Evolutionary conservation across 1,140 invertebrate genomes (phyloP), one percentile per base, ranked within the genome.

Genomic region (Pinna nobilis): DNA sequence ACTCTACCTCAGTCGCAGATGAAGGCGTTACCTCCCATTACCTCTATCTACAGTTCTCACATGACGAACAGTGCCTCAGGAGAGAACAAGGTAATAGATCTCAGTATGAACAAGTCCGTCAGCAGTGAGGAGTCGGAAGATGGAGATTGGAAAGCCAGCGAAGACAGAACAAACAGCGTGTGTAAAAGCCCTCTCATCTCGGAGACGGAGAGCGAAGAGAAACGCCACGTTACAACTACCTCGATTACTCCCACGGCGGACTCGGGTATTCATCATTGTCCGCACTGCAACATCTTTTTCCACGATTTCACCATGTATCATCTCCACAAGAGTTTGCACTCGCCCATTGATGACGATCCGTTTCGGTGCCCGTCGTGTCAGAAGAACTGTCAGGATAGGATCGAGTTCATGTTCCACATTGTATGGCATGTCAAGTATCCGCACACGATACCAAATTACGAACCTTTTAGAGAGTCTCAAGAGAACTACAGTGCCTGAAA

Each of bases 371-470:
- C 85, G 20, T 84, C 82, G 5, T 87, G 85, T 76, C 68, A 80
- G 57, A 84, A 83, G 67, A 75, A 79, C 57, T 87, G 85, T 64
- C 85, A 87, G 78, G 85, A 87, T 69, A 80, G 83, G 28, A 84
- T 87, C 55, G 85, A 87, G 78, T 87, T 87, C 69, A 87, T 85
- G 83, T 87, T 87, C 64, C 85, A 87, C 71, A 83, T 84, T 18
- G 85, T 87, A 11, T 87, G 85, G 85, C 85, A 87, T 44, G 85
- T 87, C 28, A 85, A 85, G 66, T 87, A 87, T 69, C 85, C 85
- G 3, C 81, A 87, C 81, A 87, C 85, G 30, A 85, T 85, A 69
- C 85, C 85, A n/a, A 85, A 85, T 74, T 87, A 87, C 68, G 80
- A 84, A 60, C 81, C 85, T 13, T 87, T 86, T 69, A 83, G 80